Base-by-base conservation (phyloP, 1,140 invertebrate species). In the Neodiprion virginianus region DNA sequence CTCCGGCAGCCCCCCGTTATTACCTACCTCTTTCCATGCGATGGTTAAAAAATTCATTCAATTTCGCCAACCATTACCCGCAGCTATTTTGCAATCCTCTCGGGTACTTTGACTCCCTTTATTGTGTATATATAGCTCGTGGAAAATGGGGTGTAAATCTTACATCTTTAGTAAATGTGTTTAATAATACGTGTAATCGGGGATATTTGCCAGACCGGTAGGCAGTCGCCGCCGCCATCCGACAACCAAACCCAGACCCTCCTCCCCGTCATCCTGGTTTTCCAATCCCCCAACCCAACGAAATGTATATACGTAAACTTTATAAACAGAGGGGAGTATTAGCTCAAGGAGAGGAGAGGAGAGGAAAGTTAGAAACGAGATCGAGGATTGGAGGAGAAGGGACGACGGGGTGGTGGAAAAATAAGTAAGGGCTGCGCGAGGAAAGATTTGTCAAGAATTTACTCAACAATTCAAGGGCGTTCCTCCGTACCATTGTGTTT, bases 121-220 rank as follows among this genome's bases (percentile, higher is more conserved):
- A 69, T 11, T 69, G 67, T 11, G 14, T 11, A 69, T 69, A 69
- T 47, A 61, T 17, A 61, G 53, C 11, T 21, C 40, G 40, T 12
- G 67, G 67, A 69, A 40, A 69, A 69, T 69, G 67, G 67, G 21
- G 67, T 69, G 67, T 69, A 47, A 69, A 69, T 69, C 67, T 69
- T 69, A 14, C 23, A 69, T 69, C 67, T 69, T 69, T 47, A 47
- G 67, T 69, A 69, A 69, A 69, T 47, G 67, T 11, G 67, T 47
- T 69, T 69, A 69, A 69, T 69, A 69, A 69, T 69, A 69, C 67
- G 67, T 69, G 67, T 69, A 69, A 69, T 69, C 67, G 67, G 14
- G 40, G 21, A 47, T 12, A 12, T 47, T 21, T 12, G 11, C 53
- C 11, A 61, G 53, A 17, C 53, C n/a, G 53, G 53, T 8, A 61